Conservation (phyloP, 2,113 vertebrate genomes). For the Oryzias javanicus region DNA sequence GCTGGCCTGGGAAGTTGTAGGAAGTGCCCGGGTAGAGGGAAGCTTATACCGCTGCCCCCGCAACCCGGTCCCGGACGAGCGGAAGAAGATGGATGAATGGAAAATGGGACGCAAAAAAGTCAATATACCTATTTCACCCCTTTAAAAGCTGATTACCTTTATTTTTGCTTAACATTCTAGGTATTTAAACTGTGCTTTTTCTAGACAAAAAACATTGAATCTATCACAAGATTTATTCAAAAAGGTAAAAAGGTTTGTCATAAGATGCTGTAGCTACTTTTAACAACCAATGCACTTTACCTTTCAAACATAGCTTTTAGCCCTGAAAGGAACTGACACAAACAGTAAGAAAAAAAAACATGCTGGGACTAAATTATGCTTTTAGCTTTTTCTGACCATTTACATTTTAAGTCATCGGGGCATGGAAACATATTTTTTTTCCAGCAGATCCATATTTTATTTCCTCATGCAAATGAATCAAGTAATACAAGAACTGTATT, state of each 20-base stretch:
- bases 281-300: not conserved
- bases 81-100: no score
- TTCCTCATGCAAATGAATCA: no score
- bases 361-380: not conserved
- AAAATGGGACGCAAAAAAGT: no score
- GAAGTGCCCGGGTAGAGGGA: no score
- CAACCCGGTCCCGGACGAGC: no score
- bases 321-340: not conserved
- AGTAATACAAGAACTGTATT: no score
- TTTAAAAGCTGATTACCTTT: no score
- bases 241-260: not conserved
- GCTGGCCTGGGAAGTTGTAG: no score
- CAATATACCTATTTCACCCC: no score
- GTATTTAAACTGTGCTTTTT: not conserved
- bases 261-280: not conserved
- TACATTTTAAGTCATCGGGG: not conserved
- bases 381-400: not conserved
- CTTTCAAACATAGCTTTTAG: not conserved
- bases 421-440: not conserved
- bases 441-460: no score
- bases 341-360: not conserved
- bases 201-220: not conserved
- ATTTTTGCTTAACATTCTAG: no score
- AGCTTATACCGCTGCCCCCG: no score
- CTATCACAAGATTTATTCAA: slow-evolving; percentile 2